Conservation (phyloP, 1,140 invertebrate species). For the Rhyacophila brunnea region DNA sequence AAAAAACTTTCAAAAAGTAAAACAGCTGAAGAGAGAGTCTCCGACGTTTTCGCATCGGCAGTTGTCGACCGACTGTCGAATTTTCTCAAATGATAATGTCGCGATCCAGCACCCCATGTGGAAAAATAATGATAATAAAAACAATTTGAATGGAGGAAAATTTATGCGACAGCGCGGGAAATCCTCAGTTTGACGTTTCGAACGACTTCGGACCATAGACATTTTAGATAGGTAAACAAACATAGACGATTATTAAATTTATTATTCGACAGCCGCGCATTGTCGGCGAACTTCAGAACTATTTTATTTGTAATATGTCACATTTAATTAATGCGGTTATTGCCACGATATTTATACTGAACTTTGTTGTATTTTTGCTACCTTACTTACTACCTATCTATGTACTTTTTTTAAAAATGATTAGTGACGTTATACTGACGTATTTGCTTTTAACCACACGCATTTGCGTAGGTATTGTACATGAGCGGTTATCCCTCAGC, state of each 20-base stretch:
- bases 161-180: background rate
- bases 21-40: background rate
- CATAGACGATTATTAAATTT: background rate
- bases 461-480: too few species aligned
- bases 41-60: constrained; percentile 25
- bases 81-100: constrained; percentile 22
- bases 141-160: constrained; percentile 25
- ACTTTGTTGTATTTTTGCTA: too few species aligned
- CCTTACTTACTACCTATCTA: too few species aligned
- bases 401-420: too few species aligned
- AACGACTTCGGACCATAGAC: background rate
- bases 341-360: too few species aligned
- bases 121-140: constrained; percentile 26
- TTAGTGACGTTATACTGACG: too few species aligned
- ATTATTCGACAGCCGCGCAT: too few species aligned
- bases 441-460: too few species aligned
- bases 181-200: background rate
- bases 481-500: too few species aligned
- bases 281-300: too few species aligned
- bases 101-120: constrained; percentile 25
- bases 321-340: too few species aligned
- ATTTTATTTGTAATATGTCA: too few species aligned
- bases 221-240: background rate
- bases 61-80: constrained; percentile 29
- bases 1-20: background rate